Percentiles rank a stretch among this genome's conserved stretches.
Conservation (phyloP, 2,888 invertebrate species). For the Phasia obesa region DNA sequence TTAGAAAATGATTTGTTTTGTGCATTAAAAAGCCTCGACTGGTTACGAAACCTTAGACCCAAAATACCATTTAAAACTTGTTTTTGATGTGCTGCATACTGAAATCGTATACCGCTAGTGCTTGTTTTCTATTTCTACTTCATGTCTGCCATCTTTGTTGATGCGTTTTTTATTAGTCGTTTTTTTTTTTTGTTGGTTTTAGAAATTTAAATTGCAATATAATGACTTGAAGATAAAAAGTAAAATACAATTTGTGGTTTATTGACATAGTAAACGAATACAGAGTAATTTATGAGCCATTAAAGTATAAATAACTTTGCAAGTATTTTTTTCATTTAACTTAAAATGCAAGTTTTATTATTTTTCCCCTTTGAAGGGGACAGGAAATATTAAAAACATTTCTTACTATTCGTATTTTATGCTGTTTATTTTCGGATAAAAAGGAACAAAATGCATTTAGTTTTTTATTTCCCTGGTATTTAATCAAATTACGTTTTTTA, state of each 20-base stretch:
- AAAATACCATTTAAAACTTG: no score
- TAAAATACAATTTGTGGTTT: conserved; percentile 70
- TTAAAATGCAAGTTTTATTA: conserved; percentile 6
- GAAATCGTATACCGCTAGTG: neutral
- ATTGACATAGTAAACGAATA: conserved; percentile 60
- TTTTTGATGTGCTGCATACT: neutral
- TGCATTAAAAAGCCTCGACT: no score
- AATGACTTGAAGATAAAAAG: conserved; percentile 60
- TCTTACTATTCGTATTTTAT: neutral
- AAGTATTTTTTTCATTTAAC: conserved; percentile 39
- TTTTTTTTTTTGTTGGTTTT: neutral
- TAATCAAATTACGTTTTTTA: no score
- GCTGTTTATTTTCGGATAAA: no score
- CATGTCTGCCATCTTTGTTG: conserved; percentile 21
- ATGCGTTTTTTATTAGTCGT: neutral
- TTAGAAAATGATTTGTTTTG: no score
- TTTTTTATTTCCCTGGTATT: no score
- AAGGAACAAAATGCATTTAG: no score
- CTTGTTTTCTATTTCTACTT: conserved; percentile 4
- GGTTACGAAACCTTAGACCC: no score
- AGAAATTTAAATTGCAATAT: conserved; percentile 23
- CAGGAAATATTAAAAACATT: neutral
- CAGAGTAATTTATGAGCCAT: conserved; percentile 32
- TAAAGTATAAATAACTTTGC: neutral
- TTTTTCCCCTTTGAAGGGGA: neutral